Conservation (phyloP, 2,888 invertebrate genomes). For the Drosophila ochracea region DNA sequence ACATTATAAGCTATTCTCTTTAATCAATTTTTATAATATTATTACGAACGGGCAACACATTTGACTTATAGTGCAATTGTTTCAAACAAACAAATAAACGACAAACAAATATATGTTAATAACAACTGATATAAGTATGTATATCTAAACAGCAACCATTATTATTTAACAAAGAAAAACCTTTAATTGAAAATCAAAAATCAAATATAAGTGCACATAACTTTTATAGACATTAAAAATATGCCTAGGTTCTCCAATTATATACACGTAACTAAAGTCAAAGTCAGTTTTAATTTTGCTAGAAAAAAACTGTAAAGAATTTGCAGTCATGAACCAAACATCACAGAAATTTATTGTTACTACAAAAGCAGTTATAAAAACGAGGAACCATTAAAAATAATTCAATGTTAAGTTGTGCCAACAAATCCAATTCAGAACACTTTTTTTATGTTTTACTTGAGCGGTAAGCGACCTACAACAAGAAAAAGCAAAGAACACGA, state of each 20-base stretch:
- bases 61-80: conserved; percentile 82
- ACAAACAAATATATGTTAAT: conserved; percentile 57
- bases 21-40: conserved; percentile 57
- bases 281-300: conserved; percentile 41
- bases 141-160: conserved; percentile 44
- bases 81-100: conserved; percentile 71
- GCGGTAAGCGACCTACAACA: conserved; percentile 52
- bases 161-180: conserved; percentile 46
- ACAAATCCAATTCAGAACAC: conserved; percentile 42
- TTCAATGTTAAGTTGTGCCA: conserved; percentile 61
- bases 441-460: conserved; percentile 58
- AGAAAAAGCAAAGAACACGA: conserved; percentile 57
- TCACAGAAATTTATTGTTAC: conserved; percentile 37
- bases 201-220: conserved; percentile 77
- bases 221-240: conserved; percentile 55
- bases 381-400: conserved; percentile 50
- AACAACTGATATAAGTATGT: conserved; percentile 62
- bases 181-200: conserved; percentile 75
- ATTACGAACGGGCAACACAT: conserved; percentile 73
- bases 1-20: conserved; percentile 63
- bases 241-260: conserved; percentile 54
- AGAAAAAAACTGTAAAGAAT: conserved; percentile 6
- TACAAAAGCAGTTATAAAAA: conserved; percentile 39
- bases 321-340: conserved; percentile 41
- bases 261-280: conserved; percentile 43